These are phyloP conservation scores for Lophius piscatorius DNA, from an alignment of 2,113 vertebrate species.

Conservation along the genomic window DNA sequence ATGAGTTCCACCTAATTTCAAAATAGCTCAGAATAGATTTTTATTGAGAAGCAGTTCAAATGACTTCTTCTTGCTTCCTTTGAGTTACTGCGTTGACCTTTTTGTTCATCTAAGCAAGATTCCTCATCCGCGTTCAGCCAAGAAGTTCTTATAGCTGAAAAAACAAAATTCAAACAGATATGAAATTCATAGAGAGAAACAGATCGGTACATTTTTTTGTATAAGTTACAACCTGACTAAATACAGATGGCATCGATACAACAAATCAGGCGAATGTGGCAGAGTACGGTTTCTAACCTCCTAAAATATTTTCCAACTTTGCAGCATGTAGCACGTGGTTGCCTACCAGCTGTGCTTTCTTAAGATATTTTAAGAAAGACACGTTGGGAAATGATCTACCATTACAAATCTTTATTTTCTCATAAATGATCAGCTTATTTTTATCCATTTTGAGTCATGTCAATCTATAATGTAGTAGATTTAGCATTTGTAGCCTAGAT, in stretches of 20 bases:
- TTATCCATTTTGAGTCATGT: too few species aligned
- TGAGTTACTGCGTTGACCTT: constrained; percentile 65
- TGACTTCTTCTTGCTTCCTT: constrained; percentile 64
- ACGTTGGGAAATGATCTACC: neutral
- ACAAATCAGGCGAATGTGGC: neutral
- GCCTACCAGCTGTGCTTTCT: neutral
- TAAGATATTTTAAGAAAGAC: neutral
- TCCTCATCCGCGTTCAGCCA: constrained; percentile 68
- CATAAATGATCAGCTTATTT: too few species aligned
- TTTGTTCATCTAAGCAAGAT: constrained; percentile 68
- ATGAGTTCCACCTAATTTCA: constrained; percentile 59
- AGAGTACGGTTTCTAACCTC: neutral
- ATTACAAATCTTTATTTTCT: too few species aligned
- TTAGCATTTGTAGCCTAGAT: too few species aligned
- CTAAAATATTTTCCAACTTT: neutral
- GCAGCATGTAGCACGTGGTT: neutral
- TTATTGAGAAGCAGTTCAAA: constrained; percentile 60
- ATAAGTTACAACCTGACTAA: neutral
- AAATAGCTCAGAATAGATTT: constrained; percentile 50
- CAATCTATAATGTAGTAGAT: too few species aligned
- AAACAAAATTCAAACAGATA: constrained; percentile 57
- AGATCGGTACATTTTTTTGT: neutral
- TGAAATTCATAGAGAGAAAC: constrained; percentile 53
- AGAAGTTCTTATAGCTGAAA: constrained; percentile 70
- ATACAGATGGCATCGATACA: neutral